phyloP scores from a whole-genome alignment of 2,888 invertebrate species.

The Dexiosoma caninum region DNA sequence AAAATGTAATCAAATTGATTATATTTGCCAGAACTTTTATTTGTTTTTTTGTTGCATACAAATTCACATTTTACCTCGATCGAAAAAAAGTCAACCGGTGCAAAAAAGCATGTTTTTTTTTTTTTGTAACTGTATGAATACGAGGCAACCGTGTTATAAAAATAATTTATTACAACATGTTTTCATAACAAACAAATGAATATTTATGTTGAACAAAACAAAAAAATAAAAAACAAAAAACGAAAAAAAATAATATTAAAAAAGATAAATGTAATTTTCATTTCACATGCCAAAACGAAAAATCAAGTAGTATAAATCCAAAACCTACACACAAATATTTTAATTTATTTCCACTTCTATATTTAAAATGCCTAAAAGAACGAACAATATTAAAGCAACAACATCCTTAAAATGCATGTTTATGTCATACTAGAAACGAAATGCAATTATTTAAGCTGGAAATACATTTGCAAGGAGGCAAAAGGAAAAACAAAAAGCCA shows the following conservation, averaged over 20 bases:
- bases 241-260: too few species aligned
- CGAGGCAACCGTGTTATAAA: slow-evolving; percentile 23
- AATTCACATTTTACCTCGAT: background rate
- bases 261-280: slow-evolving; percentile 8
- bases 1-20: slow-evolving; percentile 32
- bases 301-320: slow-evolving; percentile 1
- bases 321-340: slow-evolving; percentile 53
- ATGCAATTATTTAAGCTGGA: slow-evolving; percentile 59
- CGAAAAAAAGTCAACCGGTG: background rate
- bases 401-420: slow-evolving; percentile 60
- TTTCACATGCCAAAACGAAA: slow-evolving; percentile 21
- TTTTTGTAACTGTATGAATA: too few species aligned
- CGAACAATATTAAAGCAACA: slow-evolving; percentile 8
- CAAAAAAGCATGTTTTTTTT: background rate
- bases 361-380: slow-evolving; percentile 17
- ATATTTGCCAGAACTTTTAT: background rate
- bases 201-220: slow-evolving; percentile 29
- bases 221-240: background rate
- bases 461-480: slow-evolving; percentile 22
- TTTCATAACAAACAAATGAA: slow-evolving; percentile 50
- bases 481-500: background rate
- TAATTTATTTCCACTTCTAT: slow-evolving; percentile 32
- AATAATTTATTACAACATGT: slow-evolving; percentile 55
- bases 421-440: slow-evolving; percentile 59
- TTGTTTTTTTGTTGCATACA: too few species aligned